Percentiles rank a stretch among this genome's conserved stretches.
These are phyloP conservation scores for Amphimallon solstitiale DNA, from an alignment of 2,888 invertebrate genomes.

Conservation along the genomic window DNA sequence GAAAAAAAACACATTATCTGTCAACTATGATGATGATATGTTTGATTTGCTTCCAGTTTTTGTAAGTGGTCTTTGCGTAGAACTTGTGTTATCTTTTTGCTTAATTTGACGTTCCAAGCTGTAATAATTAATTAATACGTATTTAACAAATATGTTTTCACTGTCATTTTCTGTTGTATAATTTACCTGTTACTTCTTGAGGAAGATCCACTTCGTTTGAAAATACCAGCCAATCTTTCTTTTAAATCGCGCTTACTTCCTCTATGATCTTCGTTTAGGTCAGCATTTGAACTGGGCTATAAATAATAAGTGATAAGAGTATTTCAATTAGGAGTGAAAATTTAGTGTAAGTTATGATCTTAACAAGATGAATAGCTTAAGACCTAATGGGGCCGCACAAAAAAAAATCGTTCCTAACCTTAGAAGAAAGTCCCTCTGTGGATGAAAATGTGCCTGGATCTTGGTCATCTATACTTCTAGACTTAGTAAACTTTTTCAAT, in stretches of 20 bases:
- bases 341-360: background rate
- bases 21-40: background rate
- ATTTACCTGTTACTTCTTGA: slow-evolving; percentile 75
- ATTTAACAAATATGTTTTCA: background rate
- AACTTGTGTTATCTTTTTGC: slow-evolving; percentile 57
- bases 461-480: slow-evolving; percentile 81
- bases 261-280: slow-evolving; percentile 71
- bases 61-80: slow-evolving; percentile 67
- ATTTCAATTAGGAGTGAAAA: background rate
- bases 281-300: slow-evolving; percentile 76
- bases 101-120: slow-evolving; percentile 58
- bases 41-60: slow-evolving; percentile 54
- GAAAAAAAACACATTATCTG: no score
- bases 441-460: slow-evolving; percentile 59
- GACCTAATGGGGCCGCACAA: no score
- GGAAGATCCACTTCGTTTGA: slow-evolving; percentile 74
- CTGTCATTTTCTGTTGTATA: background rate
- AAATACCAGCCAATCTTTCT: slow-evolving; percentile 84
- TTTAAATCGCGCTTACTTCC: slow-evolving; percentile 81
- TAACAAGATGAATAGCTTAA: background rate
- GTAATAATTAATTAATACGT: slow-evolving; percentile 37
- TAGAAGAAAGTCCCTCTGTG: slow-evolving; percentile 64
- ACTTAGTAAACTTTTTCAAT: slow-evolving; percentile 85
- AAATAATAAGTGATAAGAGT: slow-evolving; percentile 34
- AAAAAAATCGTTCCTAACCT: no score